phyloP scores from a whole-genome alignment of 2,888 invertebrate species.

The Pseudococcus jackbeardsleyi region DNA sequence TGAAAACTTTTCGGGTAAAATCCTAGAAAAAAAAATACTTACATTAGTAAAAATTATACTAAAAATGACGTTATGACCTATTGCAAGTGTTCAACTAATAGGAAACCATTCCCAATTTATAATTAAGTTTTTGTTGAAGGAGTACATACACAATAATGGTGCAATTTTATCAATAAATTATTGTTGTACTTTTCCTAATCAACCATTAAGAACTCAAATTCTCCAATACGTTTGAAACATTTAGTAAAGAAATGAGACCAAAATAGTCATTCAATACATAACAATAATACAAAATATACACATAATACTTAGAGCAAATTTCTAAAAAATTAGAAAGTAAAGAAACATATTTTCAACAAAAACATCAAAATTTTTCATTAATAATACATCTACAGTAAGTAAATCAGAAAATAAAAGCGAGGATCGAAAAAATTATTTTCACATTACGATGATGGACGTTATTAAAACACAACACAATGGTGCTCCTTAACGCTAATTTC shows the following conservation, averaged over 20 bases:
- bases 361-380: no score
- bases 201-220: neutral
- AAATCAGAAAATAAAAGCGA: neutral
- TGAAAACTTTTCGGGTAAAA: conserved; percentile 11
- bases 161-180: neutral
- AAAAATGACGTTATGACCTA: neutral
- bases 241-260: neutral
- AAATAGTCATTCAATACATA: neutral
- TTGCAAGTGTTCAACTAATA: neutral
- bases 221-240: neutral
- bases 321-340: neutral
- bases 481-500: neutral
- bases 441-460: neutral
- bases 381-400: no score
- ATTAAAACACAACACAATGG: neutral
- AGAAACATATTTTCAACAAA: neutral
- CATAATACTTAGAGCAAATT: neutral
- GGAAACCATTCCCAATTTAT: neutral
- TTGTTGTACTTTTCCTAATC: neutral
- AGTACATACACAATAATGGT: no score
- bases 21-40: neutral
- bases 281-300: neutral
- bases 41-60: neutral
- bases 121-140: neutral
- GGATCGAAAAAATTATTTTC: neutral